Evolutionary conservation across 2,113 vertebrate species (phyloP), one percentile per base, ranked within the genome.

Genomic region (Neofelis nebulosa): DNA sequence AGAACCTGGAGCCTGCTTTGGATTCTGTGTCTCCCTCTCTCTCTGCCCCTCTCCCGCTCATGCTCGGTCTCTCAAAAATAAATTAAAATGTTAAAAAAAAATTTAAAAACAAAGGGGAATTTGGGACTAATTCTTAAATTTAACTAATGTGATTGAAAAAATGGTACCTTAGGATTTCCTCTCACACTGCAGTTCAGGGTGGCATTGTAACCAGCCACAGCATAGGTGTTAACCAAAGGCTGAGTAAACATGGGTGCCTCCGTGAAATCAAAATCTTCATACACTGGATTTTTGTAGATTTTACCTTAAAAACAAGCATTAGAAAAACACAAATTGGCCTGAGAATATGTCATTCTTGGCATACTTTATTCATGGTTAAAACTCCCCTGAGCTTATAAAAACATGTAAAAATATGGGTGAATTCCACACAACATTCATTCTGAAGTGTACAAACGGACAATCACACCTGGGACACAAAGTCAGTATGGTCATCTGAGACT

Each of bases 131-230:
- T 36, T 65, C 27, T 92, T 57, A 93, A n/a, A 38, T 89, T 61
- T 52, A 84, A 29, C 13, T 36, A 41, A 48, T 11, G 3, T 41
- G 45, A n/a, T 25, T 27, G 3, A 29, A 87, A 21, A 55, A 50
- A 76, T 19, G 95, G 71, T 99, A 99, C 99, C 99, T 99, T 99
- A 82, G 99, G 99, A 94, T 99, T 99, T 95, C 99, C 99, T 50
- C 99, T 99, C 50, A 99, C 99, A 0, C 99, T 99, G 98, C 99
- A 99, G 99, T 99, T 99, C 89, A 99, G 99, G 55, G 99, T 99
- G 52, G 99, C 97, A 0, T 99, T 99, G 98, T 99, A 99, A 48
- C 99, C 99, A 27, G 99, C 99, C 0, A 99, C 93, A 0, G 99
- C 99, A 11, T 99, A 99, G 0, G 99, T 99, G 98, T 99, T 99